Conservation (phyloP, 2,888 invertebrate species). For the Rhagonycha fulva region DNA sequence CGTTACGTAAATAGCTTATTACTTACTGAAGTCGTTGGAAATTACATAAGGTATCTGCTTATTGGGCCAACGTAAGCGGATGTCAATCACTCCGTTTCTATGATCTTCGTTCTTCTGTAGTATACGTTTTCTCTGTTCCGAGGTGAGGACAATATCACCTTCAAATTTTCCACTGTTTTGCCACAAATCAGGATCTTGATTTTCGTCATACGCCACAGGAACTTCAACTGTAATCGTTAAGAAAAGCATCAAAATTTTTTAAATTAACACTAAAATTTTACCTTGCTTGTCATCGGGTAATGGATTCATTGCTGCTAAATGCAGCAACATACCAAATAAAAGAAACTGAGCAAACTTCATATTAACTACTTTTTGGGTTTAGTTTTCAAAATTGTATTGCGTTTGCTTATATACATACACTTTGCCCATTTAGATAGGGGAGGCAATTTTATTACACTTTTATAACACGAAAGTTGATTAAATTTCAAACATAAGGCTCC, state of each 20-base stretch:
- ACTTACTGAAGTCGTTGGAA: background rate
- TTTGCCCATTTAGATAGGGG: no score
- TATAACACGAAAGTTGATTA: no score
- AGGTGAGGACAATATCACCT: constrained; percentile 13
- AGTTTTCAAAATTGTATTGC: no score
- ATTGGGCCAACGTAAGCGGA: background rate
- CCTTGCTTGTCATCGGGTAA: background rate
- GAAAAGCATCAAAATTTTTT: background rate
- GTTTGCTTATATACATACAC: no score
- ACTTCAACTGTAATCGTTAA: no score
- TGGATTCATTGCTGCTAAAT: no score
- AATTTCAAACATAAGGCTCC: no score
- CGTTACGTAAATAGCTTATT: background rate
- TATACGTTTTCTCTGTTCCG: background rate
- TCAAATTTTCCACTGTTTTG: constrained; percentile 17
- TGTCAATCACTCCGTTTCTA: constrained; percentile 7
- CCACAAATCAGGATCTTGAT: constrained; percentile 3
- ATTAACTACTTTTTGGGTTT: no score
- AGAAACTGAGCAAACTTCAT: no score
- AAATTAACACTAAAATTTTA: background rate
- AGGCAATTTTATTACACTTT: no score
- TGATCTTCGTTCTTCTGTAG: constrained; percentile 4
- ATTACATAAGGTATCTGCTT: constrained; percentile 7
- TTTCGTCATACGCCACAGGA: background rate
- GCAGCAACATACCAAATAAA: no score